Percentiles rank a stretch among this genome's conserved stretches.
phyloP scores from a whole-genome alignment of 2,888 invertebrate species.

The Rambutsinella grinnellia region DNA sequence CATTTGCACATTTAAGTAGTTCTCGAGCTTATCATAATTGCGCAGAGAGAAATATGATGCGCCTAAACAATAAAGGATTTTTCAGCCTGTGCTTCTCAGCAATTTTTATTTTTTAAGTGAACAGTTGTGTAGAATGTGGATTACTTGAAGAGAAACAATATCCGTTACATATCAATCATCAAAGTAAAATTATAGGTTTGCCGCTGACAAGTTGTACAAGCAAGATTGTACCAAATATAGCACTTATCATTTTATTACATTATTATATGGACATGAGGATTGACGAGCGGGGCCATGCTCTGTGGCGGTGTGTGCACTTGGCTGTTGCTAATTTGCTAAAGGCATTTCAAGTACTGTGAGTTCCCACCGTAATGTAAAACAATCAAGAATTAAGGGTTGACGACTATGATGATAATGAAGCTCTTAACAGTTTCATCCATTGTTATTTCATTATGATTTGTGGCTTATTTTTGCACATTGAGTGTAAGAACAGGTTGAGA shows the following conservation, averaged over 20 bases:
- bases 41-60: too few species aligned
- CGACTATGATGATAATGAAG: constrained; percentile 24
- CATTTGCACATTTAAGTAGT: too few species aligned
- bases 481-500: background rate
- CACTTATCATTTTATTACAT: constrained; percentile 12
- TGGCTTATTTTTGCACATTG: constrained; percentile 3
- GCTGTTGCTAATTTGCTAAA: constrained; percentile 46
- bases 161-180: constrained; percentile 54
- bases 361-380: constrained; percentile 27
- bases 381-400: constrained; percentile 7
- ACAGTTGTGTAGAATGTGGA: too few species aligned
- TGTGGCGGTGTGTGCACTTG: too few species aligned
- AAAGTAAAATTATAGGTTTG: constrained; percentile 42
- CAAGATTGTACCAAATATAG: constrained; percentile 13
- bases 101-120: too few species aligned
- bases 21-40: too few species aligned
- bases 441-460: constrained; percentile 41
- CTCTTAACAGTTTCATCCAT: constrained; percentile 29
- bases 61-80: too few species aligned
- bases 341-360: too few species aligned
- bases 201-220: constrained; percentile 42
- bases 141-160: constrained; percentile 20
- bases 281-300: too few species aligned
- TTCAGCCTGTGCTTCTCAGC: too few species aligned
- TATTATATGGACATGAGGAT: too few species aligned